Base-by-base conservation (phyloP, 2,113 vertebrate species). In the Corvus hawaiiensis region DNA sequence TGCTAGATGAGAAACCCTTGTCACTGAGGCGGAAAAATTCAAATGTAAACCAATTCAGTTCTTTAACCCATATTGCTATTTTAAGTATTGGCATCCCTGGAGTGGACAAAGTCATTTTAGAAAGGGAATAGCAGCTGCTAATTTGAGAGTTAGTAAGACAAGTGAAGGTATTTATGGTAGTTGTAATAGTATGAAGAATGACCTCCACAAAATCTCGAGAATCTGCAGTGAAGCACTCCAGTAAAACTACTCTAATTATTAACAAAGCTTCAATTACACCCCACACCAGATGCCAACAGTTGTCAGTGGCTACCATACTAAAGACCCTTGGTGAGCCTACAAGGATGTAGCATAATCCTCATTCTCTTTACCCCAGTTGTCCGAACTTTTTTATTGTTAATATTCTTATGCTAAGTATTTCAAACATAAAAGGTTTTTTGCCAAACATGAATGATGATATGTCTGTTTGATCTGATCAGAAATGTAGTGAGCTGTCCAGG, bases 111-210 rank as follows among this genome's bases (percentile, higher is more conserved):
- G 68, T 93, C 30, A 86, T 78, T 84, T 90, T 64, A 93, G 88
- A 93, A 95, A 92, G 68, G 73, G 81, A 92, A 91, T 76, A 94
- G 63, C 96, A 97, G 95, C 86, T 97, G 95, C 81, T 94, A 93
- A 96, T 93, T 87, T 89, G 74, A 92, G 72, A 79, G 58, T 64
- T 84, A 77, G 87, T 64, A 92, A 82, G 84, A 58, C 86, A 89
- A 73, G 46, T 59, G 66, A 74, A 95, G 62, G 81, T 94, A 96
- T 96, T 96, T 96, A 84, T 94, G 93, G 89, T 71, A 94, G 82
- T 63, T 91, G 52, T 27, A 94, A 67, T 7, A 79, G 62, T n/a
- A 76, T 74, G 74, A 93, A 86, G 72, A 44, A 78, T 82, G 87
- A 95, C 79, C 91, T 77, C 83, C 74, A 71, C 43, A 78, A 87